Conservation (phyloP, 2,888 invertebrate species). For the Lampropteryx suffumata region DNA sequence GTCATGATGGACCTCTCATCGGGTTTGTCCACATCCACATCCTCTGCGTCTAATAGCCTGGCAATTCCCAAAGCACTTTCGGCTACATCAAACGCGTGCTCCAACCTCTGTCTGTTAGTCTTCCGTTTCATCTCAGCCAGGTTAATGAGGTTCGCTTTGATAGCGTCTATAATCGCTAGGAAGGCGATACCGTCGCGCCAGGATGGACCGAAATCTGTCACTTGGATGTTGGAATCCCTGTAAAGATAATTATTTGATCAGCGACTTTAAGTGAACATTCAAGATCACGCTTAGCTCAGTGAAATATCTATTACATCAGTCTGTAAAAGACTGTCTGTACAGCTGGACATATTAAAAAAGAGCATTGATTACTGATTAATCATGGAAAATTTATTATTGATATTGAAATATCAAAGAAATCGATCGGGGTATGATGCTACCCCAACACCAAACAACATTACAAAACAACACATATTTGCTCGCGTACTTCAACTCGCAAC, state of each 20-base stretch:
- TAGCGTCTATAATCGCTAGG: slow-evolving; percentile 96
- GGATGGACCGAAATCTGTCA: slow-evolving; percentile 96
- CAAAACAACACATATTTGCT: too few species aligned
- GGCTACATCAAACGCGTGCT: slow-evolving; percentile 96
- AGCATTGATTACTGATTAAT: too few species aligned
- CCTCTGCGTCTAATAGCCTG: slow-evolving; percentile 95
- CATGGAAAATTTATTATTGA: too few species aligned
- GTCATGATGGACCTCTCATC: slow-evolving; percentile 99
- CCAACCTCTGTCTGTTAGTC: slow-evolving; percentile 91
- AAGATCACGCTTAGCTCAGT: too few species aligned
- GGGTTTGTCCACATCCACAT: slow-evolving; percentile 97
- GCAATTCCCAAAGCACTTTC: slow-evolving; percentile 96
- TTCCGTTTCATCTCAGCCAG: slow-evolving; percentile 89
- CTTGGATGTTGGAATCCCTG: slow-evolving; percentile 93
- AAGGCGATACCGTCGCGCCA: slow-evolving; percentile 99
- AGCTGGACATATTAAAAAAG: too few species aligned
- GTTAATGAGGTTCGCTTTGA: slow-evolving; percentile 95
- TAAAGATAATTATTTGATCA: slow-evolving; percentile 26
- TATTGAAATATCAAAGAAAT: too few species aligned
- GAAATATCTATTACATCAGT: too few species aligned
- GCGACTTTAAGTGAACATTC: too few species aligned
- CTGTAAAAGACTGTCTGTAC: too few species aligned
- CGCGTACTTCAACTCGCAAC: too few species aligned
- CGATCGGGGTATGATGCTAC: too few species aligned
- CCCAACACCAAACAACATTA: too few species aligned